These are phyloP conservation scores for Thryonomys swinderianus DNA, from an alignment of 2,113 vertebrate species.

Conservation along the genomic window DNA sequence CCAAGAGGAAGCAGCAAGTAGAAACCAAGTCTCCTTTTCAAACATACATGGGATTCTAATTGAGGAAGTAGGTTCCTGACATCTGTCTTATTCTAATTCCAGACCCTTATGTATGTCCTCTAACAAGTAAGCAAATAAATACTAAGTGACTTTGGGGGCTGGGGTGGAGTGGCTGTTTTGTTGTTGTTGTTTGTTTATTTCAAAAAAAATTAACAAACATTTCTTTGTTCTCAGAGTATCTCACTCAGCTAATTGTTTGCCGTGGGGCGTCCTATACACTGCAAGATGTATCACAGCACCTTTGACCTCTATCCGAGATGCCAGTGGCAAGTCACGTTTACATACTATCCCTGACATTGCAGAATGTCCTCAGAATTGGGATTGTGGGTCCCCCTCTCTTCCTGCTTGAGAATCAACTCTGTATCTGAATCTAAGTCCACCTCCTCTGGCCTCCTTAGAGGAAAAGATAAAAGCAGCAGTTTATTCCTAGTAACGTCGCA, in stretches of 20 bases:
- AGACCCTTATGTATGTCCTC: neutral
- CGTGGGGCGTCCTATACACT: neutral
- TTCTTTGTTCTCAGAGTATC: neutral
- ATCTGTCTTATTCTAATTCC: neutral
- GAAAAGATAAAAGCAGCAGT: constrained; percentile 65
- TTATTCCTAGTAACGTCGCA: constrained; percentile 68
- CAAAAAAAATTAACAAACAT: constrained; percentile 35
- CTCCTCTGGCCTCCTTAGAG: constrained; percentile 59
- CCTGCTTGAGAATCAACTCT: neutral
- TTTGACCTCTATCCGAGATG: neutral
- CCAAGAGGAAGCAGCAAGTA: neutral
- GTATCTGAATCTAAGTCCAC: constrained; percentile 32
- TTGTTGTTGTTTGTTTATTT: too few relatives aligned
- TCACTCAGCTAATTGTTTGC: neutral
- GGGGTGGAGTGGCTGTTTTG: neutral
- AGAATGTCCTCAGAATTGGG: neutral
- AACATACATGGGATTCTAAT: neutral
- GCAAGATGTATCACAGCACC: too few relatives aligned
- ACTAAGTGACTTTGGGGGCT: neutral
- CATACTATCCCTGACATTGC: neutral
- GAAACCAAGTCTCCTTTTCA: neutral
- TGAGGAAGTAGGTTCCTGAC: neutral
- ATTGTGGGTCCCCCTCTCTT: neutral
- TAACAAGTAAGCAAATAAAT: neutral
- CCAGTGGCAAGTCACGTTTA: neutral